Base-by-base conservation (phyloP, 1,140 invertebrate genomes). In the Drosophila ananassae region DNA sequence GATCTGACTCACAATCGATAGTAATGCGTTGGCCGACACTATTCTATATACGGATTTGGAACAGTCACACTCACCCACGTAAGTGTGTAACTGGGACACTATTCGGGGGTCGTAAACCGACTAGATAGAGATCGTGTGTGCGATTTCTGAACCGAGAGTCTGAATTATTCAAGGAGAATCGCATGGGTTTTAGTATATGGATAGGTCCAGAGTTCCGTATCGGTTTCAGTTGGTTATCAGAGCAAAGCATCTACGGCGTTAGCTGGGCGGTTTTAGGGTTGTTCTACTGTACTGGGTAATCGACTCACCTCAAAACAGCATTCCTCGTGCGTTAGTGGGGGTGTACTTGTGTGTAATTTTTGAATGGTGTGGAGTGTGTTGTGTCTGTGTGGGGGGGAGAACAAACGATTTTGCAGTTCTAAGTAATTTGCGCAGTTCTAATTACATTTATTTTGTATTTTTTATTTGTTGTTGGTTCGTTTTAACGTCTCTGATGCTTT, bases 401-500 rank as follows among this genome's bases (percentile, higher is more conserved):
- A 41, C 48, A 61, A 61, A 61, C 50, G 58, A 22, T 53, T 32
- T 77, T 77, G 73, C 78, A 76, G 60, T 75, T 69, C 57, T 59
- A 59, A 73, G 48, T 64, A 51, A 77, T 84, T 81, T 87, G 81
- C 81, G 81, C 81, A 85, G 81, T 87, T 87, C 82, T 85, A 85
- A 85, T 81, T 81, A 81, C 68, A 66, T 39, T 58, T 75, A 48
- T 73, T 47, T 53, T 59, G 48, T 52, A 30, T 73, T 47, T 53
- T 59, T 44, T 52, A 30, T 50, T 55, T 53, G 50, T 55, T 39
- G 34, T 46, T 61, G 48, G 34, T 41, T 79, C 73, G 48, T 56
- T 61, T 30, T n/a, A 37, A n/a, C 9, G 25, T 21, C 9, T 51
- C 53, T 51, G 25, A 46, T 48, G 51, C 25, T 57, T 28, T 50